Evolutionary conservation across 2,113 vertebrate genomes (phyloP).

Genomic region (Regulus satrapa): DNA sequence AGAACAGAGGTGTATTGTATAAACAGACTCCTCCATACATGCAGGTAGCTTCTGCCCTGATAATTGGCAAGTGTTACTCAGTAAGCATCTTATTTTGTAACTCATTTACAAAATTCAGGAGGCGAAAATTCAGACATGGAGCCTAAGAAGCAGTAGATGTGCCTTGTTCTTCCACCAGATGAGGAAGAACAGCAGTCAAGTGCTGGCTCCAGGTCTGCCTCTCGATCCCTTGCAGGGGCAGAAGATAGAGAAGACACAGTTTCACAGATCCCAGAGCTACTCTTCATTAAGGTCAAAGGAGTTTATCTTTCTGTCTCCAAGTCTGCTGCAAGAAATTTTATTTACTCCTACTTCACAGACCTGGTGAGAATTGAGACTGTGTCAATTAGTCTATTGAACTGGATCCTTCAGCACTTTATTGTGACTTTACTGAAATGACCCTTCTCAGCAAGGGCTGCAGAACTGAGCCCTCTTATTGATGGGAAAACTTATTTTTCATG

Average conservation of each 20-base stretch:
- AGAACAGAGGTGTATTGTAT: not conserved
- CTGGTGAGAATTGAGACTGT: not conserved
- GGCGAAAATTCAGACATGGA: fast-evolving
- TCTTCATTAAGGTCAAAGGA: not conserved
- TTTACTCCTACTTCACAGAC: not conserved
- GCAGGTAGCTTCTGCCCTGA: not conserved
- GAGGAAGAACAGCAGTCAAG: not conserved
- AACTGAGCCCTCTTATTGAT: not conserved
- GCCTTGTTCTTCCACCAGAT: not conserved
- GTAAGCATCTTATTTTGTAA: not conserved
- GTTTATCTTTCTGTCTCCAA: not conserved
- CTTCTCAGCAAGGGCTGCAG: not conserved
- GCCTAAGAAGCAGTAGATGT: not conserved
- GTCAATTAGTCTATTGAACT: not conserved
- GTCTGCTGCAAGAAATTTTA: not conserved
- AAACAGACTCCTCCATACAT: not conserved
- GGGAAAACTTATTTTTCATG: slow-evolving; percentile 4
- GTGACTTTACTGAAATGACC: not conserved
- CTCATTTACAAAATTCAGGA: not conserved
- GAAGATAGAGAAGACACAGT: not conserved
- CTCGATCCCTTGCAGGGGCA: fast-evolving
- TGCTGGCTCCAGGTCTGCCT: not conserved
- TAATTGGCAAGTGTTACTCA: not conserved
- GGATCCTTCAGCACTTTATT: not conserved
- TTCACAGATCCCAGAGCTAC: not conserved